Evolutionary conservation across 2,888 invertebrate species (phyloP), one percentile per base, ranked within the genome.

Genomic region (Drosophila demipolita): DNA sequence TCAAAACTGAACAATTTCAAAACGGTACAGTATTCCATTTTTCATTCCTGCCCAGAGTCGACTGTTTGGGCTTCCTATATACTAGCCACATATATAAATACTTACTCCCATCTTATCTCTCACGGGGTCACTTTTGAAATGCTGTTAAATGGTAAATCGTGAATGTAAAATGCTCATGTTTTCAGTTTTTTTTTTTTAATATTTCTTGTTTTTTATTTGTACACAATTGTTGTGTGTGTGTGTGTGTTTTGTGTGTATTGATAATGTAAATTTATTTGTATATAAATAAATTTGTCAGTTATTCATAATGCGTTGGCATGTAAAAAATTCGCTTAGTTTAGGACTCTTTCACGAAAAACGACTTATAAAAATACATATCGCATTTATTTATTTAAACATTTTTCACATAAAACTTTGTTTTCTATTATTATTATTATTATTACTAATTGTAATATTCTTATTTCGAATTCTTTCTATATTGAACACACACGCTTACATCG

Each of bases 321-420:
- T 88, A 80, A 76, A 87, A 87, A 84, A 79, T 73, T 76, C 67
- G 63, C 75, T 75, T 81, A 76, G 58, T 69, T 77, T 74, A 81
- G 66, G 77, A 87, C 79, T 85, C 50, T 67, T 23, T 54, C 57
- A 78, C 62, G 71, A 82, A 81, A 89, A 89, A 90, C 76, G 75
- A 75, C 83, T 85, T 89, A 90, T 79, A 87, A 90, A 89, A 90
- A 89, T 90, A 89, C 82, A 89, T 78, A 87, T 86, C 89, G 89
- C 82, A 87, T 66, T 81, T 75, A 75, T 75, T 79, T 73, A 75
- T 83, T 75, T 32, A 62, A 87, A 86, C 73, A 80, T 76, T 71
- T 74, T 69, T 66, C 68, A 67, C 67, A 76, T 66, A 55, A 80
- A 79, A 80, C 80, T 78, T 72, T n/a, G 73, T 77, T 80, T 73